Percentiles rank a stretch among this genome's conserved stretches.
Conservation (phyloP, 2,113 vertebrate species). For the Percopsis transmontana region DNA sequence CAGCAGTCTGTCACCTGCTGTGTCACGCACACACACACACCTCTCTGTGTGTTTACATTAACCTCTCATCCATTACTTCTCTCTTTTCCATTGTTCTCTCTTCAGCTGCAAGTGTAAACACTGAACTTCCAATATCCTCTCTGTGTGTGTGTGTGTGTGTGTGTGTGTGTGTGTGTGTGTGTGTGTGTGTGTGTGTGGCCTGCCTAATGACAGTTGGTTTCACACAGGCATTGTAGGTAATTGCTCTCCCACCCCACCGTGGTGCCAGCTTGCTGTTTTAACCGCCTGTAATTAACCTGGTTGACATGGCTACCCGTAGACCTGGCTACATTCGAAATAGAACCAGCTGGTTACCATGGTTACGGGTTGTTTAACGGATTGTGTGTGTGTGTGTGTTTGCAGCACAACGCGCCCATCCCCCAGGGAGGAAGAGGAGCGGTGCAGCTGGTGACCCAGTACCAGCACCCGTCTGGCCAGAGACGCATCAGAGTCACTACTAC, state of each 20-base stretch:
- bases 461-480: constrained; percentile 89
- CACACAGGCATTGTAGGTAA: too few species aligned
- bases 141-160: neutral
- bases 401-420: constrained; percentile 92
- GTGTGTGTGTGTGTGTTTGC: constrained; percentile 19
- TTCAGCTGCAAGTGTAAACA: too few species aligned
- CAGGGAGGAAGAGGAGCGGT: constrained; percentile 90
- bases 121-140: neutral
- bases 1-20: constrained; percentile 48
- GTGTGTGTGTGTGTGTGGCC: neutral
- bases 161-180: neutral
- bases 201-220: constrained; percentile 1
- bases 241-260: too few species aligned
- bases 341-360: neutral
- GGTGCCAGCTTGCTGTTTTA: too few species aligned
- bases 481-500: constrained; percentile 88
- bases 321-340: too few species aligned
- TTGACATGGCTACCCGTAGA: too few species aligned
- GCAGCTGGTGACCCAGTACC: constrained; percentile 91
- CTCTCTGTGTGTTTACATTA: too few species aligned
- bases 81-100: neutral
- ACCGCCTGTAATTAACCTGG: too few species aligned
- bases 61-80: neutral
- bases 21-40: constrained; percentile 7
- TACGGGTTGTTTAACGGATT: neutral